Evolutionary conservation across 2,113 vertebrate species (phyloP).

Genomic region (Pygoscelis antarcticus): DNA sequence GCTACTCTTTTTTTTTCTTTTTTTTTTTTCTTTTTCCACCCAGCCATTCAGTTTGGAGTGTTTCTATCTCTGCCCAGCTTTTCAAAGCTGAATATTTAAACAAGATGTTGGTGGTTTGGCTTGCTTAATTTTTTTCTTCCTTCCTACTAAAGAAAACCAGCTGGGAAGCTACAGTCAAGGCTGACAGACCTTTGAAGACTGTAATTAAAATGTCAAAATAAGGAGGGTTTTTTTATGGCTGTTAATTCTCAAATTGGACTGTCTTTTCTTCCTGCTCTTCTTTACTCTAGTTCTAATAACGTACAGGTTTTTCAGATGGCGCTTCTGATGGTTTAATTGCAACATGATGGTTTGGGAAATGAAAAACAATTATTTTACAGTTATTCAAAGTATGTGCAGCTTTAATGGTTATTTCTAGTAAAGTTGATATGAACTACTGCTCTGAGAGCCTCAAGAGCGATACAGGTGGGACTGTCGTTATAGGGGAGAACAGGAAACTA

Average conservation of each 20-base stretch:
- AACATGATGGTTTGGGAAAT: background rate
- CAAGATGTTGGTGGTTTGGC: background rate
- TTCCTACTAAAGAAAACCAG: background rate
- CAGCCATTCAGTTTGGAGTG: background rate
- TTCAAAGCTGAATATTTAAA: background rate
- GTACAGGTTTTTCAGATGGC: background rate
- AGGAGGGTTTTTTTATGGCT: background rate
- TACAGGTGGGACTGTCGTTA: background rate
- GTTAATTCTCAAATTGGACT: background rate
- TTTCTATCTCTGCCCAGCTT: background rate
- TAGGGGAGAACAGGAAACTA: background rate
- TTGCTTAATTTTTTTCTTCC: background rate
- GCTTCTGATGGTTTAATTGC: background rate
- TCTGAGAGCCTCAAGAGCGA: background rate
- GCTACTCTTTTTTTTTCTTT: background rate
- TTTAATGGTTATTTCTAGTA: background rate
- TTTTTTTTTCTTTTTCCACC: background rate
- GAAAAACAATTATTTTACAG: background rate
- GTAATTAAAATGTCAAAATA: conserved; percentile 2
- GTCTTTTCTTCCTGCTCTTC: background rate
- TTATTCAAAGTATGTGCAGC: background rate
- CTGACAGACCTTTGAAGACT: conserved; percentile 9
- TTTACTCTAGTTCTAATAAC: background rate
- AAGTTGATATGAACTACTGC: background rate
- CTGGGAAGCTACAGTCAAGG: background rate